A percentile compares a stretch with the other conserved stretches of the same genome.
These are phyloP conservation scores for Agelaius phoeniceus DNA, from an alignment of 2,113 vertebrate species.

Conservation along the genomic window DNA sequence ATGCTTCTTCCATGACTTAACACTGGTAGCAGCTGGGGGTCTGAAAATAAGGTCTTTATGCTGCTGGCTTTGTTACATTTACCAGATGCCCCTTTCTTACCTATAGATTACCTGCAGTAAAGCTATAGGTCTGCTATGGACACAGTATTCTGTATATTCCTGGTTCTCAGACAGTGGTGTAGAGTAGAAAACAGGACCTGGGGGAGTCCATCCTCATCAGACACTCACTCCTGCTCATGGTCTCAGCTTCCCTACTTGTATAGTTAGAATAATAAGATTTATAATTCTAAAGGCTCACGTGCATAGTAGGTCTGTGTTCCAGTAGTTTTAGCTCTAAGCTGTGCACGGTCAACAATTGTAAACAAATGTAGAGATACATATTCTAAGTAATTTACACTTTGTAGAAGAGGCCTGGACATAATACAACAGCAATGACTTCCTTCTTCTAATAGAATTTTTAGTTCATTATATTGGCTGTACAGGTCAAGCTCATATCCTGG, in stretches of 20 bases:
- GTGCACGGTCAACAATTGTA: not conserved
- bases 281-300: not conserved
- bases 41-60: not conserved
- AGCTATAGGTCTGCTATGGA: not conserved
- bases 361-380: not conserved
- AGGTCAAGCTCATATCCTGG: constrained; percentile 50
- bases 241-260: not conserved
- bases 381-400: constrained; percentile 14
- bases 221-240: not conserved
- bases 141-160: not conserved
- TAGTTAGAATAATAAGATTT: not conserved
- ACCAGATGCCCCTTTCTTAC: not conserved
- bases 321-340: not conserved
- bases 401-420: not conserved
- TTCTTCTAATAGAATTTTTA: constrained; percentile 61
- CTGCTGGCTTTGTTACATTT: not conserved
- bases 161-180: not conserved
- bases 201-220: not conserved
- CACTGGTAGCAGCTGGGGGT: not conserved
- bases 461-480: constrained; percentile 54
- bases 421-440: constrained; percentile 54
- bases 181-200: not conserved
- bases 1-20: not conserved
- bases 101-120: not conserved
- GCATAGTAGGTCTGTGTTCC: not conserved